These are phyloP conservation scores for Scrobipalpa atriplicella DNA, from an alignment of 2,888 invertebrate species.

Conservation along the genomic window DNA sequence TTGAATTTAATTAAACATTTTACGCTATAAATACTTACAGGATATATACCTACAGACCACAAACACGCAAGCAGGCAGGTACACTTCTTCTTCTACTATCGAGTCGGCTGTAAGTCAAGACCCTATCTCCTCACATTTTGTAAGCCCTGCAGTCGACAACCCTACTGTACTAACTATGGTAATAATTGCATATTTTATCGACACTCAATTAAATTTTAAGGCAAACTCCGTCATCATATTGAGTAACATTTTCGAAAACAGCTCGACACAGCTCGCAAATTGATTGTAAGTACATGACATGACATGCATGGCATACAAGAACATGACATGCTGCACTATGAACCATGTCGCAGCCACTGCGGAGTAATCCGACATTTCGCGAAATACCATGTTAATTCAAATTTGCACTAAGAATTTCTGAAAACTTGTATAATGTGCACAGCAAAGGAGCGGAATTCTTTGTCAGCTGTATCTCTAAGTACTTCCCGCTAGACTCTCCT, in stretches of 20 bases:
- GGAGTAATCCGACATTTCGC: neutral
- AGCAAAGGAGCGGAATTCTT: neutral
- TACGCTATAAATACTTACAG: neutral
- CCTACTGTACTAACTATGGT: too few relatives aligned
- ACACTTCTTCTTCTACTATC: too few relatives aligned
- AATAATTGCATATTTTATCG: too few relatives aligned
- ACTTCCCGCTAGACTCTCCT: neutral
- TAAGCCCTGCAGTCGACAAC: too few relatives aligned
- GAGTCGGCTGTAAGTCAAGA: too few relatives aligned
- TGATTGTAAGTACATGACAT: slow-evolving; percentile 43
- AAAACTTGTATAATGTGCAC: neutral
- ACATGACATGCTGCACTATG: slow-evolving; percentile 32
- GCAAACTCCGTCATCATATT: neutral
- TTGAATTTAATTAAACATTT: neutral
- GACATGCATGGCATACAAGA: slow-evolving; percentile 35
- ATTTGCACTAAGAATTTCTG: neutral
- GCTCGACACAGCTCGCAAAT: slow-evolving; percentile 35
- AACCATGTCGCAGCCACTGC: slow-evolving; percentile 11
- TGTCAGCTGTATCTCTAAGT: neutral
- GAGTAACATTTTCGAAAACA: slow-evolving; percentile 11
- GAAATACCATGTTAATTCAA: neutral
- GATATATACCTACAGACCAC: too few relatives aligned
- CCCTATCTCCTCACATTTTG: too few relatives aligned
- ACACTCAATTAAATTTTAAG: too few relatives aligned
- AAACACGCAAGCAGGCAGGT: too few relatives aligned